Evolutionary conservation across 2,888 invertebrate genomes (phyloP).

Genomic region (Xanthostigma xanthostigma): DNA sequence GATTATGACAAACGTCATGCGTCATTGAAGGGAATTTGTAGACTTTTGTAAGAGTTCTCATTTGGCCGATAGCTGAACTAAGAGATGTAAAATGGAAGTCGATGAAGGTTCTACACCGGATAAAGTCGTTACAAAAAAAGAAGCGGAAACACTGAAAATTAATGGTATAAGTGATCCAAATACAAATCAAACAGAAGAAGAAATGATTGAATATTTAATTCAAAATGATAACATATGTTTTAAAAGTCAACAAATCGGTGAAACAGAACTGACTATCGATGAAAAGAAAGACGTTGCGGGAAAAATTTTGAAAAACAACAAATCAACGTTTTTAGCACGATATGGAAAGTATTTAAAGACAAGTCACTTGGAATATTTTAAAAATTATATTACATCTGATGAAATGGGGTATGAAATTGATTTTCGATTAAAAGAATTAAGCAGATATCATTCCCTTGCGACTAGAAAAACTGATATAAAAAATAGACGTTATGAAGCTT

Average conservation of each 20-base stretch:
- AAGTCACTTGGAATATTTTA: conserved; percentile 57
- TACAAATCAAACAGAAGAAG: conserved; percentile 29
- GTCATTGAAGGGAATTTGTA: neutral
- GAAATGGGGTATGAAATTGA: conserved; percentile 39
- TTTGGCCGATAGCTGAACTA: too few relatives aligned
- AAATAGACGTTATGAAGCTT: conserved; percentile 70
- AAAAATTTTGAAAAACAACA: conserved; percentile 46
- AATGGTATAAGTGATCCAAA: conserved; percentile 1
- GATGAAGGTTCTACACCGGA: too few relatives aligned
- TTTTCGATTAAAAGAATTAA: conserved; percentile 47
- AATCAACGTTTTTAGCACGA: conserved; percentile 54
- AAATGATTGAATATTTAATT: conserved; percentile 47
- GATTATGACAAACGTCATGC: too few relatives aligned
- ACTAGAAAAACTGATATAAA: conserved; percentile 41
- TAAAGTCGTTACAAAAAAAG: too few relatives aligned
- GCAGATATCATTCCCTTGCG: conserved; percentile 35
- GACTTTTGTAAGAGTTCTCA: neutral
- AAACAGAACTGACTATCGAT: conserved; percentile 49
- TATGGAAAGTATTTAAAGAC: conserved; percentile 57
- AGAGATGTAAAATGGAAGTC: too few relatives aligned
- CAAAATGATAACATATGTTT: conserved; percentile 49
- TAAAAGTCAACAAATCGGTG: conserved; percentile 68
- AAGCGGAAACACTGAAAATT: neutral
- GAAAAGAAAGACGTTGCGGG: conserved; percentile 58
- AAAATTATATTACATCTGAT: conserved; percentile 24